A percentile compares a stretch with the other conserved stretches of the same genome.
phyloP scores from a whole-genome alignment of 2,113 vertebrate genomes.

The Alexandromys fortis region DNA sequence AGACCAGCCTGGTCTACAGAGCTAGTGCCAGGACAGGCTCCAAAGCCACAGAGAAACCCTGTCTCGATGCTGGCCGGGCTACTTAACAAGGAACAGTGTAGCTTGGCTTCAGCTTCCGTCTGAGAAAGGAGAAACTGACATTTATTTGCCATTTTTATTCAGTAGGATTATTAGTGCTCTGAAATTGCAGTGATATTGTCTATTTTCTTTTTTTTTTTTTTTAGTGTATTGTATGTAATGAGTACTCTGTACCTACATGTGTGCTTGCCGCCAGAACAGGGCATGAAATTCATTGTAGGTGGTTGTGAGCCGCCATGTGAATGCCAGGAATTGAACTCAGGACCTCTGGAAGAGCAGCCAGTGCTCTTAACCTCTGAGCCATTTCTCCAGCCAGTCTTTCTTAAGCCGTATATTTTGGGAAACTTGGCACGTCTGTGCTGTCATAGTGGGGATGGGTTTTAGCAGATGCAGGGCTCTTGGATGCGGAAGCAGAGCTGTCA shows the following conservation, averaged over 20 bases:
- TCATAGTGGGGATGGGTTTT: background rate
- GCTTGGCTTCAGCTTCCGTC: background rate
- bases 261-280: too few relatives aligned
- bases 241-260: background rate
- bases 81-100: background rate
- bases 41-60: too few relatives aligned
- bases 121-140: conserved; percentile 12
- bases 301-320: background rate
- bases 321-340: background rate
- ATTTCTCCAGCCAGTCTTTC: background rate
- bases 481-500: background rate
- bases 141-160: background rate
- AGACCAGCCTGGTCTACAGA: too few relatives aligned
- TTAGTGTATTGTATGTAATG: background rate
- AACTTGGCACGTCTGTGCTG: background rate
- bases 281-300: too few relatives aligned
- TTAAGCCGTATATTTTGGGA: background rate
- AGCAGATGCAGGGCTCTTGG: background rate
- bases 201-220: background rate
- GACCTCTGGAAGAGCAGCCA: background rate
- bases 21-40: too few relatives aligned
- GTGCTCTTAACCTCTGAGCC: background rate
- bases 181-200: background rate
- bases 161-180: background rate
- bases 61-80: background rate